phyloP scores from a whole-genome alignment of 1,140 invertebrate genomes.

The Dendrolimus punctatus region DNA sequence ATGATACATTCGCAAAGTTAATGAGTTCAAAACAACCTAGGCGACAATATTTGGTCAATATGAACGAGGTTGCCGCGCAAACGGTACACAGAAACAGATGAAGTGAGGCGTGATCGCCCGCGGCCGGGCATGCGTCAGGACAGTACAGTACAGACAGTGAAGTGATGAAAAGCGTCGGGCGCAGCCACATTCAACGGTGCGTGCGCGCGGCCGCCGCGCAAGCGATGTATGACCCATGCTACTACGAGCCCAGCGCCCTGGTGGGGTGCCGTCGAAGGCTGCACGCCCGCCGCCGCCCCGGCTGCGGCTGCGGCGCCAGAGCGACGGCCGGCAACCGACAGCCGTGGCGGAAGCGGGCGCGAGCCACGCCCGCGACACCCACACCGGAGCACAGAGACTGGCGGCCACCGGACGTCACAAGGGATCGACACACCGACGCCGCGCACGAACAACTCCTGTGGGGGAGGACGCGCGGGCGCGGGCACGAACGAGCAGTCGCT shows the following conservation, averaged over 20 bases:
- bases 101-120: slow-evolving; percentile 67
- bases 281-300: slow-evolving; percentile 10
- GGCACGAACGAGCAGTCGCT: slow-evolving; percentile 47
- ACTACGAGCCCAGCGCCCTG: slow-evolving; percentile 48
- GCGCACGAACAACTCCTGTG: slow-evolving; percentile 44
- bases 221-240: slow-evolving; percentile 70
- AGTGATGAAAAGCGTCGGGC: slow-evolving; percentile 69
- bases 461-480: slow-evolving; percentile 43
- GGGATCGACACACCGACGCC: slow-evolving; percentile 60
- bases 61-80: slow-evolving; percentile 61
- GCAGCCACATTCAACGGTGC: slow-evolving; percentile 69
- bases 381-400: slow-evolving; percentile 18
- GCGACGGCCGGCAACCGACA: slow-evolving; percentile 3
- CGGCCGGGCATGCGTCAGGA: slow-evolving; percentile 68
- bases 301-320: slow-evolving; percentile 8
- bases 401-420: slow-evolving; percentile 65
- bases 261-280: slow-evolving; percentile 14
- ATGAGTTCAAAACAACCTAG: slow-evolving; percentile 61
- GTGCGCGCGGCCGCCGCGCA: slow-evolving; percentile 66
- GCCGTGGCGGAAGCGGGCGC: slow-evolving; percentile 10
- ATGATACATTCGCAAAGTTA: slow-evolving; percentile 59
- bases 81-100: slow-evolving; percentile 69
- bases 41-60: slow-evolving; percentile 62
- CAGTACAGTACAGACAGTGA: slow-evolving; percentile 69
- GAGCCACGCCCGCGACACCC: slow-evolving; percentile 6